A percentile compares a stretch with the other conserved stretches of the same genome.
phyloP scores from a whole-genome alignment of 1,140 invertebrate genomes.

The Schlechtendalia chinensis region DNA sequence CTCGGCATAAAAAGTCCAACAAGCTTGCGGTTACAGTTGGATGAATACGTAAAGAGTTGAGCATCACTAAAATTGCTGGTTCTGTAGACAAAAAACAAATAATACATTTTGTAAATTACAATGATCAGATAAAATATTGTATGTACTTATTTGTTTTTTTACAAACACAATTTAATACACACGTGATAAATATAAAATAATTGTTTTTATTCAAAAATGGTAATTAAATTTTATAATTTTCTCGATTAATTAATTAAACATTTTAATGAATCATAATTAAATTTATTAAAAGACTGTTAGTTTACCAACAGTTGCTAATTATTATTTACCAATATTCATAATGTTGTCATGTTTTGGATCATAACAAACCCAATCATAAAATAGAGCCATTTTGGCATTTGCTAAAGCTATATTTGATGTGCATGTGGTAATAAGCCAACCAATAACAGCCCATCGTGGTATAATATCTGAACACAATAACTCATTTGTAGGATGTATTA shows the following conservation, averaged over 20 bases:
- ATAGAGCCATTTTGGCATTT: constrained; percentile 92
- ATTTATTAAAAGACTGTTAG: not conserved
- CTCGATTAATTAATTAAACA: too few species aligned
- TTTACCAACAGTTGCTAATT: not conserved
- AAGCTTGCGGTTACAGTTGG: constrained; percentile 91
- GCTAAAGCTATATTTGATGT: constrained; percentile 86
- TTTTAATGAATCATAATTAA: too few species aligned
- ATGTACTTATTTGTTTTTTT: too few species aligned
- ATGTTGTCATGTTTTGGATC: constrained; percentile 95
- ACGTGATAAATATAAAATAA: too few species aligned
- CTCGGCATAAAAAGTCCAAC: constrained; percentile 89
- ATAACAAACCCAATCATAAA: constrained; percentile 98
- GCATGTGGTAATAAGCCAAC: constrained; percentile 95
- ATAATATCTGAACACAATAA: constrained; percentile 96
- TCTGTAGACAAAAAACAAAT: constrained; percentile 61
- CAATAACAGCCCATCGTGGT: constrained; percentile 96
- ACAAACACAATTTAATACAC: too few species aligned
- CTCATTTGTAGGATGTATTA: constrained; percentile 97
- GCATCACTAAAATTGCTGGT: constrained; percentile 97
- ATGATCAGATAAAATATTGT: not conserved
- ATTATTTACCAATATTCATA: constrained; percentile 82
- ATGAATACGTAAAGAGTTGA: constrained; percentile 94
- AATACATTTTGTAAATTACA: not conserved
- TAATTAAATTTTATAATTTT: too few species aligned
- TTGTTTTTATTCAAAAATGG: too few species aligned